These are phyloP conservation scores for Tridacna gigas DNA, from an alignment of 2,888 invertebrate species.

Conservation along the genomic window DNA sequence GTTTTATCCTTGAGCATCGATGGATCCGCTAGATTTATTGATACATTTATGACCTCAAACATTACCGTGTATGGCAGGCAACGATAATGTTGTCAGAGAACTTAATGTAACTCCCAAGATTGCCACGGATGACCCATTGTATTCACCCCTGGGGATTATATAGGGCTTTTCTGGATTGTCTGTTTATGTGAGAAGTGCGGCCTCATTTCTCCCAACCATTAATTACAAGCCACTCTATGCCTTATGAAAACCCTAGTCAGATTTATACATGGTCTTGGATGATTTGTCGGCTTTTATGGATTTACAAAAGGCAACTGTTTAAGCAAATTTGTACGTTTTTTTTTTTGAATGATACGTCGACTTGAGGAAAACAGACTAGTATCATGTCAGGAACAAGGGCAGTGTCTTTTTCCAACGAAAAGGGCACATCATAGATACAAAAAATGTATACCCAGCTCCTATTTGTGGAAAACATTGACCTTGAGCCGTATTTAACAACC, in stretches of 20 bases:
- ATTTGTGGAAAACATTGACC: no score
- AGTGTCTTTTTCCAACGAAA: no score
- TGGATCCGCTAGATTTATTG: neutral
- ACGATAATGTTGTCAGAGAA: neutral
- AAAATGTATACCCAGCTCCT: no score
- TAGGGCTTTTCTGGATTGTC: neutral
- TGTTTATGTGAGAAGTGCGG: neutral
- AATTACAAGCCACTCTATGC: neutral
- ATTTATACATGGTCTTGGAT: neutral
- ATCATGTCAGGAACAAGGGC: no score
- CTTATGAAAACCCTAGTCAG: neutral
- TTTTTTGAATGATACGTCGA: no score
- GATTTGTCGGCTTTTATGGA: no score
- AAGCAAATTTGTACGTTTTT: no score
- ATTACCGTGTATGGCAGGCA: neutral
- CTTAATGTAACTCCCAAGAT: neutral
- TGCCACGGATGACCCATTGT: neutral
- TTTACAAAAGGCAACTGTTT: no score
- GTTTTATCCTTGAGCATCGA: neutral
- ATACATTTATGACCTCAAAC: neutral
- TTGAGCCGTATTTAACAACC: no score
- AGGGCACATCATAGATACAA: no score
- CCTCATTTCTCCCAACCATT: neutral
- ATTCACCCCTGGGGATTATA: neutral
- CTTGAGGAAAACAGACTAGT: no score